These are phyloP conservation scores for Clanis bilineata DNA, from an alignment of 2,888 invertebrate species.

Conservation along the genomic window DNA sequence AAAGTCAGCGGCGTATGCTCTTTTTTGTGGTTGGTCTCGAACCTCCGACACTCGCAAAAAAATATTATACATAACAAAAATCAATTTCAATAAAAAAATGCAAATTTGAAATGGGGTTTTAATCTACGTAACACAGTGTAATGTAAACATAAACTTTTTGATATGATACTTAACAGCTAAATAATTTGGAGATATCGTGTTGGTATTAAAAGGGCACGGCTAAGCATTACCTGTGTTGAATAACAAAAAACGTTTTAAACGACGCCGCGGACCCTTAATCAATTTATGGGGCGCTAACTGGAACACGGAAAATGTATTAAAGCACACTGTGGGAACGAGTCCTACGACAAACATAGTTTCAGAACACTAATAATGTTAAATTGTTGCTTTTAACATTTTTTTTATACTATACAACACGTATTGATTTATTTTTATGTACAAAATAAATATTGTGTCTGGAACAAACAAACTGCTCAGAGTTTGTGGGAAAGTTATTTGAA, in stretches of 20 bases:
- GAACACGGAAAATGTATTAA: conserved; percentile 82
- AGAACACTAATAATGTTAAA: conserved; percentile 48
- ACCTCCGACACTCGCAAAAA: no score
- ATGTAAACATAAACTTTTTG: conserved; percentile 7
- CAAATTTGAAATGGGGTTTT: neutral
- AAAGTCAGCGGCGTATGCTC: no score
- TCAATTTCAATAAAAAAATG: no score
- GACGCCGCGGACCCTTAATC: conserved; percentile 76
- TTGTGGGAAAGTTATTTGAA: no score
- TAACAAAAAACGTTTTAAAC: conserved; percentile 70
- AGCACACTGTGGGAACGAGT: conserved; percentile 71
- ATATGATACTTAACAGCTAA: conserved; percentile 23
- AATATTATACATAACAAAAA: no score
- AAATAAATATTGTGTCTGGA: no score
- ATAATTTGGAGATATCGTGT: conserved; percentile 28
- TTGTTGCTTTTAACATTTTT: conserved; percentile 32
- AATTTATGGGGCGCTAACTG: conserved; percentile 82
- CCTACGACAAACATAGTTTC: conserved; percentile 60
- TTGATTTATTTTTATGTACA: conserved; percentile 23
- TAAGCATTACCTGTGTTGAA: conserved; percentile 60
- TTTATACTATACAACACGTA: conserved; percentile 24
- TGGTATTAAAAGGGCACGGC: conserved; percentile 44
- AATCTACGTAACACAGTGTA: neutral
- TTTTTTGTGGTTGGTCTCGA: no score
- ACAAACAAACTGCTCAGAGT: neutral